Percentiles rank a stretch among this genome's conserved stretches.
Evolutionary conservation across 2,797 vertebrate genomes (phyloP).

Genomic region (Tokudaia tokunoshimensis): DNA sequence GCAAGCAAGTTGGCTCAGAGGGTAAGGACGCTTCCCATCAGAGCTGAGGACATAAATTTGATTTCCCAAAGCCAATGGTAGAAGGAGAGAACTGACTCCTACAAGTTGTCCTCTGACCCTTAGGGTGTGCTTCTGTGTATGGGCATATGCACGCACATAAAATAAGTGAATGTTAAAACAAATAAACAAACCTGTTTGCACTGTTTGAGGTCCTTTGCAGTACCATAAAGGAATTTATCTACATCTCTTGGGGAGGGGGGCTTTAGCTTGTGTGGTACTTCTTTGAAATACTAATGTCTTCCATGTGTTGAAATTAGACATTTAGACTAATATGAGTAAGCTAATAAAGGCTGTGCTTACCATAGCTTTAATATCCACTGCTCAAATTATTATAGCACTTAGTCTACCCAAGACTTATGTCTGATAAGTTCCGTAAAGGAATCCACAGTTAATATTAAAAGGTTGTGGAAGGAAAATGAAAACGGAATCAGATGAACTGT

Average conservation of each 20-base stretch:
- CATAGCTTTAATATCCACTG: background rate
- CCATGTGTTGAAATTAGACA: background rate
- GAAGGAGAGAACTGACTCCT: background rate
- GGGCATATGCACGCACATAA: background rate
- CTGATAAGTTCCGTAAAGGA: slow-evolving; percentile 12
- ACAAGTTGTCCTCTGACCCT: background rate
- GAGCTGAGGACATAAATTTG: background rate
- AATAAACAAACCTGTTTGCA: background rate
- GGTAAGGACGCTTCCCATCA: background rate
- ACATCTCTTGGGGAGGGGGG: background rate
- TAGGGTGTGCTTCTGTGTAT: background rate
- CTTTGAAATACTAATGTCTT: background rate
- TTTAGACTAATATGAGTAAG: background rate
- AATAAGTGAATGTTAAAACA: background rate
- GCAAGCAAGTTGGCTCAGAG: background rate
- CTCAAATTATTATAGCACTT: slow-evolving; percentile 6
- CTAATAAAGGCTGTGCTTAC: background rate
- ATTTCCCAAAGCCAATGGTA: background rate
- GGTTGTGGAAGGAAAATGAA: background rate
- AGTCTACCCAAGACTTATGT: background rate
- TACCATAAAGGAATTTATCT: slow-evolving; percentile 13
- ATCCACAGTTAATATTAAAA: slow-evolving; percentile 3
- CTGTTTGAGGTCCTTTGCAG: background rate
- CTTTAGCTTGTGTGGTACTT: background rate
- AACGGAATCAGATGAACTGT: background rate